Evolutionary conservation across 1,140 invertebrate species (phyloP).

Genomic region (Psix sp.): DNA sequence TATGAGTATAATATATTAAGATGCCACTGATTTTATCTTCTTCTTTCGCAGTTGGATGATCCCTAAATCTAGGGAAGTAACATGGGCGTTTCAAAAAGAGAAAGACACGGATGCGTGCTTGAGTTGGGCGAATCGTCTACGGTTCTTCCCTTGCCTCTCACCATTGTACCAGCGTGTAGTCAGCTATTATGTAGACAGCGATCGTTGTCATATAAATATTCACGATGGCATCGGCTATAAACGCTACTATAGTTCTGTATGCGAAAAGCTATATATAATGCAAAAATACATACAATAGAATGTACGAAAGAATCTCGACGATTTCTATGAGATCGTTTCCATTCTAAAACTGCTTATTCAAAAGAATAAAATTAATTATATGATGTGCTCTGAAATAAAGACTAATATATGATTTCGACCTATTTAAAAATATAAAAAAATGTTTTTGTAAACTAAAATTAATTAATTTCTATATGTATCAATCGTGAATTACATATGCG

Average conservation of each 20-base stretch:
- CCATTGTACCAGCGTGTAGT: slow-evolving; percentile 62
- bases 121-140: slow-evolving; percentile 36
- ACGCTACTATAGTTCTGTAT: slow-evolving; percentile 70
- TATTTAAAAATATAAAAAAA: too few relatives aligned
- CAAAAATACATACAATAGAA: slow-evolving; percentile 24
- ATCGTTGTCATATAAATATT: slow-evolving; percentile 76
- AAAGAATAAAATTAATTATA: too few relatives aligned
- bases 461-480: too few relatives aligned
- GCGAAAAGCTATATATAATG: slow-evolving; percentile 49
- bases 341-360: too few relatives aligned
- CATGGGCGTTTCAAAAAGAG: slow-evolving; percentile 35
- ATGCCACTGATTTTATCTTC: too few relatives aligned
- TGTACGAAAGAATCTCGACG: slow-evolving; percentile 31
- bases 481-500: too few relatives aligned
- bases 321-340: too few relatives aligned
- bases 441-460: too few relatives aligned
- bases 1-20: too few relatives aligned
- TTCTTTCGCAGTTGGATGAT: not conserved
- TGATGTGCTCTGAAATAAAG: too few relatives aligned
- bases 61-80: slow-evolving; percentile 35
- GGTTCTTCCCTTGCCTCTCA: slow-evolving; percentile 52
- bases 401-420: too few relatives aligned
- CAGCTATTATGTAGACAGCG: slow-evolving; percentile 74
- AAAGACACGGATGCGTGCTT: slow-evolving; percentile 46
- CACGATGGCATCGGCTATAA: slow-evolving; percentile 72